Evolutionary conservation across 2,888 invertebrate genomes (phyloP).

Genomic region (Reticulitermes lucifugus): DNA sequence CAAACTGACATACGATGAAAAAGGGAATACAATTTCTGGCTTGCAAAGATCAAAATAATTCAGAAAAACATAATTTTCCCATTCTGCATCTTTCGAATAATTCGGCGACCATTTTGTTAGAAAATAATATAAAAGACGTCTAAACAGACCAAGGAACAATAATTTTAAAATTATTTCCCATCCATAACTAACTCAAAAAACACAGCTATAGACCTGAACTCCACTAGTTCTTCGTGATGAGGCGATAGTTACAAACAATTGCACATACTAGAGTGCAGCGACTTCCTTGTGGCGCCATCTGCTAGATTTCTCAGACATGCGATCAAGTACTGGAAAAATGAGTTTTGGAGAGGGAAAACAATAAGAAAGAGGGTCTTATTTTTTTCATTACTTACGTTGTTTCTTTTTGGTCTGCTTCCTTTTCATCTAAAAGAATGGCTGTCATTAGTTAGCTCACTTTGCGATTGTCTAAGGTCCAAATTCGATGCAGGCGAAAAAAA

Average conservation of each 20-base stretch:
- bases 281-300: conserved; percentile 42
- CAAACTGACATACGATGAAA: no score
- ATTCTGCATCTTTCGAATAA: no score
- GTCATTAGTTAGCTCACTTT: conserved; percentile 15
- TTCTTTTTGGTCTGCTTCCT: background rate
- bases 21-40: no score
- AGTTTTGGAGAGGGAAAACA: background rate
- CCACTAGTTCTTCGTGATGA: no score
- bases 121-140: no score
- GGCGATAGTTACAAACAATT: background rate
- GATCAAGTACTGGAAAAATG: background rate
- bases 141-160: no score
- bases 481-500: background rate
- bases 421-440: background rate
- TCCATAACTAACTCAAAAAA: no score
- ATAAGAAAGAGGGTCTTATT: background rate
- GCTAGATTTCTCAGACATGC: conserved; percentile 47
- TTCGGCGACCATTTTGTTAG: no score
- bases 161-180: no score
- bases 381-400: background rate
- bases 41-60: no score
- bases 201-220: no score
- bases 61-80: no score
- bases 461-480: background rate
- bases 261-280: background rate